A percentile compares a stretch with the other conserved stretches of the same genome.
Evolutionary conservation across 2,113 vertebrate species (phyloP).

Genomic region (Chamaetylas fuelleborni): DNA sequence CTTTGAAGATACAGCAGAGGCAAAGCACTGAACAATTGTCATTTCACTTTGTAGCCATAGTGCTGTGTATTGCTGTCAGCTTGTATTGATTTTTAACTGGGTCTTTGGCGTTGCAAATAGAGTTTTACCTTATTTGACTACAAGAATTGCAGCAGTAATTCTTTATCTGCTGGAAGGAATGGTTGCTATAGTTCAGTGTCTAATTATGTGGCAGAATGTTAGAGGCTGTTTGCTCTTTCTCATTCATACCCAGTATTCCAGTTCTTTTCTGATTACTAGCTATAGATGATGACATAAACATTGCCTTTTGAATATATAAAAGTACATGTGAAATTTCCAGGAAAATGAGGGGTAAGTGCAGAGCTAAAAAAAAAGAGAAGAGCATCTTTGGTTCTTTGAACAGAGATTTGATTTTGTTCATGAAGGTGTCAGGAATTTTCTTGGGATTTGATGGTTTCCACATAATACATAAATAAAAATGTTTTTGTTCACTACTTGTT

Average conservation of each 20-base stretch:
- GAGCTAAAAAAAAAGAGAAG: not conserved
- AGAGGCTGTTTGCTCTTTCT: not conserved
- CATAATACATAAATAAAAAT: not conserved
- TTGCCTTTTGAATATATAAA: not conserved
- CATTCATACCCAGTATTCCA: not conserved
- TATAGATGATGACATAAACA: not conserved
- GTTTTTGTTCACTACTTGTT: not conserved
- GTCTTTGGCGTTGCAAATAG: not conserved
- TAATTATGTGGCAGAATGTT: not conserved
- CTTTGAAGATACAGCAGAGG: conserved; percentile 31
- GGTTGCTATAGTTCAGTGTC: not conserved
- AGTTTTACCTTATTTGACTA: not conserved
- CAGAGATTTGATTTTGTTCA: not conserved
- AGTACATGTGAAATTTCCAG: not conserved
- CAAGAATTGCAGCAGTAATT: not conserved
- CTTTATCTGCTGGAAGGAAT: not conserved
- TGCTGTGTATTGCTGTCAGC: not conserved
- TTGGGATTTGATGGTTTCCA: not conserved
- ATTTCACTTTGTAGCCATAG: not conserved
- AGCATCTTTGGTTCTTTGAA: not conserved
- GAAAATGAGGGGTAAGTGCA: not conserved
- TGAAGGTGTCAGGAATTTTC: not conserved
- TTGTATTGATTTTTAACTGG: conserved; percentile 13
- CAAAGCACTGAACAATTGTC: conserved; percentile 31
- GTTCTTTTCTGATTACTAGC: not conserved